These are phyloP conservation scores for Upupa epops DNA, from an alignment of 2,113 vertebrate genomes.

Conservation along the genomic window DNA sequence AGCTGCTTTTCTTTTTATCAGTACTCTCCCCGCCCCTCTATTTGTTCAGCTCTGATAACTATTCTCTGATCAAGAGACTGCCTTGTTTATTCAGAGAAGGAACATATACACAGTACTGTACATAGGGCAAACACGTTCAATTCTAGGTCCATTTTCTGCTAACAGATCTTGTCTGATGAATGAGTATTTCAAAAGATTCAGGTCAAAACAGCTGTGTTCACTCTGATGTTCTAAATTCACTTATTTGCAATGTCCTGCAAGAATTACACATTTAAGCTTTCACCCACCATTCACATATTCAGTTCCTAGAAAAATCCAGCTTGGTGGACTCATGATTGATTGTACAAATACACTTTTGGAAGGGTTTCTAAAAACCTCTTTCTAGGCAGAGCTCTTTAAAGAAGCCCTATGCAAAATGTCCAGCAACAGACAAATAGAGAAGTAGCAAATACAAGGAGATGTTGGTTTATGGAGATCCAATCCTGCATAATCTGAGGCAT, in stretches of 20 bases:
- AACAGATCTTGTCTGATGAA: background rate
- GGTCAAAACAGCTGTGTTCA: background rate
- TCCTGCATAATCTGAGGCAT: background rate
- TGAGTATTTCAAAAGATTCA: background rate
- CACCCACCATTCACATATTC: background rate
- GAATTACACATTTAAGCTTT: background rate
- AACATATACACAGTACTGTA: background rate
- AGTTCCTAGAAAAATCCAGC: background rate
- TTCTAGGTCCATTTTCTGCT: background rate
- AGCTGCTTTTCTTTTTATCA: slow-evolving; percentile 26
- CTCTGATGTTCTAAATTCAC: background rate
- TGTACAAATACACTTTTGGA: background rate
- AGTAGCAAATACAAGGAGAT: background rate
- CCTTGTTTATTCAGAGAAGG: slow-evolving; percentile 6
- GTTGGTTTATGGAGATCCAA: background rate
- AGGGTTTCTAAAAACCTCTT: background rate
- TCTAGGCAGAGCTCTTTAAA: background rate
- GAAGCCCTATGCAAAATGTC: background rate
- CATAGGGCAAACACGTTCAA: background rate
- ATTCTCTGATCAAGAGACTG: slow-evolving; percentile 15
- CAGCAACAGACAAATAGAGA: background rate
- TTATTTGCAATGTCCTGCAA: background rate
- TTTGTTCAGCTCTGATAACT: slow-evolving; percentile 52
- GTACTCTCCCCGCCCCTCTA: background rate
- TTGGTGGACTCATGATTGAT: background rate